Conservation (phyloP, 2,113 vertebrate species). For the Sprattus sprattus region DNA sequence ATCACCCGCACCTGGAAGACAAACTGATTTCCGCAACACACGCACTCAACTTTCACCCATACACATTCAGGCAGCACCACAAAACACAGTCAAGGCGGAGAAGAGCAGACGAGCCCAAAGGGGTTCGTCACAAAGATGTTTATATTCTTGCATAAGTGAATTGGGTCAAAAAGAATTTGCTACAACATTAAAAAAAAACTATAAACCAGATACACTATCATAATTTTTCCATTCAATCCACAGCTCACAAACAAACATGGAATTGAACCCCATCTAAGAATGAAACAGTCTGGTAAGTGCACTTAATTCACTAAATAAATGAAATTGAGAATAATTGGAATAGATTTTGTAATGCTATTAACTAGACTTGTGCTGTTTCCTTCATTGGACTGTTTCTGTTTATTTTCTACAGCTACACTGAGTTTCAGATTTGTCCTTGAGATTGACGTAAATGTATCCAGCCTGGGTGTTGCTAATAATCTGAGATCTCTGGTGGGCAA, state of each 20-base stretch:
- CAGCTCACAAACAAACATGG: not conserved
- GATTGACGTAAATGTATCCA: not conserved
- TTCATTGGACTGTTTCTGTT: not conserved
- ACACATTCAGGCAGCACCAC: too few species aligned
- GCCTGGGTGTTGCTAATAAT: not conserved
- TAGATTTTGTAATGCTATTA: not conserved
- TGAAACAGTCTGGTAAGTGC: not conserved
- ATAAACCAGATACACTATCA: not conserved
- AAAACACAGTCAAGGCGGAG: too few species aligned
- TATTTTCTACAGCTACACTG: not conserved
- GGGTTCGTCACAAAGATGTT: too few species aligned
- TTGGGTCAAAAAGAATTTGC: not conserved
- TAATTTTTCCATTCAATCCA: not conserved
- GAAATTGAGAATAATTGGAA: not conserved
- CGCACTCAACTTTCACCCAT: too few species aligned
- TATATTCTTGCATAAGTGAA: too few species aligned
- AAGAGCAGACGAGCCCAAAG: too few species aligned
- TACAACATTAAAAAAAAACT: not conserved
- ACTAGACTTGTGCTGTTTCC: not conserved
- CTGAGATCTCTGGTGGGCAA: not conserved
- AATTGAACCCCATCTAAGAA: not conserved
- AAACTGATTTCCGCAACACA: too few species aligned
- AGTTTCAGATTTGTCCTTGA: not conserved
- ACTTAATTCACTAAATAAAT: too few species aligned
- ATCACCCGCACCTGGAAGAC: too few species aligned